These are phyloP conservation scores for Petrocephalus sullivani DNA, from an alignment of 2,797 vertebrate genomes.

Conservation along the genomic window DNA sequence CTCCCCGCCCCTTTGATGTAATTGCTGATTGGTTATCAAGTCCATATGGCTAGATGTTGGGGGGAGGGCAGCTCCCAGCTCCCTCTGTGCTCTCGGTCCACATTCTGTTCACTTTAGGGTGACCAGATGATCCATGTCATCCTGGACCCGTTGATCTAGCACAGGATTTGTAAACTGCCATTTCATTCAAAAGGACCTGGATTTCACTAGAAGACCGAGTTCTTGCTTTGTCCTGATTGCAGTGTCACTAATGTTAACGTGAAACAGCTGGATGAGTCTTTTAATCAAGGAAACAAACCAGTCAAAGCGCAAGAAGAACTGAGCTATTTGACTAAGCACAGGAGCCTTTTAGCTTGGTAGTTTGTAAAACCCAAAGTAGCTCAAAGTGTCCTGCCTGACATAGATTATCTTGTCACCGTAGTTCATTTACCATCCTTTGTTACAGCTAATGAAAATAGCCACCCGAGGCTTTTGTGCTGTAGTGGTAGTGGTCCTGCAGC, in stretches of 20 bases:
- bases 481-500: not conserved
- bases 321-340: not conserved
- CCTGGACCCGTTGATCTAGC: not conserved
- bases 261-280: not conserved
- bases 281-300: not conserved
- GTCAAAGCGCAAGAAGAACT: not conserved
- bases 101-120: not conserved
- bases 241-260: not conserved
- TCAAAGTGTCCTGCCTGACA: not conserved
- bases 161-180: not conserved
- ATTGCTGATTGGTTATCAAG: constrained; percentile 42
- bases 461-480: not conserved
- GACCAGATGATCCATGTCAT: not conserved
- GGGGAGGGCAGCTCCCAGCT: not conserved
- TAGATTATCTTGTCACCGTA: not conserved
- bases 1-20: constrained; percentile 47
- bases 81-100: not conserved
- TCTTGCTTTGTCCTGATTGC: not conserved
- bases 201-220: not conserved
- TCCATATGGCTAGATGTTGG: not conserved
- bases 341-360: not conserved
- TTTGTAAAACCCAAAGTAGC: not conserved
- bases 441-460: not conserved
- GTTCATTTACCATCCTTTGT: not conserved
- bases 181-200: not conserved